phyloP scores from a whole-genome alignment of 2,797 vertebrate genomes.

The Muscicapa striata region DNA sequence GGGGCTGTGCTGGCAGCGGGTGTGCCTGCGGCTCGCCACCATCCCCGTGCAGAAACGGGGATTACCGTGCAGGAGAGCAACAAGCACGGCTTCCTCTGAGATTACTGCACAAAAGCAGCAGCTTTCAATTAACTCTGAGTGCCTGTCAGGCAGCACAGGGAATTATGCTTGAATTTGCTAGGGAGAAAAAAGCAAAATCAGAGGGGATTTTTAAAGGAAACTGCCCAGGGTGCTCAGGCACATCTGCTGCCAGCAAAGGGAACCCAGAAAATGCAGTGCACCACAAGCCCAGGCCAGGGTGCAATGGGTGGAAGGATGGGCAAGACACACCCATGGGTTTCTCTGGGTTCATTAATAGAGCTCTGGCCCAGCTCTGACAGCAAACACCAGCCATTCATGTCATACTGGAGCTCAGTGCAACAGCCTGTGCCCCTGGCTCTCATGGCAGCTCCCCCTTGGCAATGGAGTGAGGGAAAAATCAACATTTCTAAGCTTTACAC shows the following conservation, averaged over 20 bases:
- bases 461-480: background rate
- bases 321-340: background rate
- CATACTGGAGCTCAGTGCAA: background rate
- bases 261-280: background rate
- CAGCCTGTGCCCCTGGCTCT: background rate
- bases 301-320: background rate
- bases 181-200: background rate
- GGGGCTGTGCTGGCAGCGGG: background rate
- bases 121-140: conserved; percentile 40
- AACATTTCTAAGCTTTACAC: conserved; percentile 41
- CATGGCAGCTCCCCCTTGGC: background rate
- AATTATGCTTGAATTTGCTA: background rate
- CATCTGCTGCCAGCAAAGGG: background rate
- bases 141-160: background rate
- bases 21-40: background rate
- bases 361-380: background rate
- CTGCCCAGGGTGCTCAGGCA: background rate
- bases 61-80: conserved; percentile 37
- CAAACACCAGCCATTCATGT: background rate
- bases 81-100: background rate
- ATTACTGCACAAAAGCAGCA: conserved; percentile 31
- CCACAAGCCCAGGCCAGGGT: fast-evolving
- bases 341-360: background rate
- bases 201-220: background rate
- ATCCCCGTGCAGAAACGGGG: background rate